phyloP scores from a whole-genome alignment of 1,140 invertebrate species.

The Globodera rostochiensis region DNA sequence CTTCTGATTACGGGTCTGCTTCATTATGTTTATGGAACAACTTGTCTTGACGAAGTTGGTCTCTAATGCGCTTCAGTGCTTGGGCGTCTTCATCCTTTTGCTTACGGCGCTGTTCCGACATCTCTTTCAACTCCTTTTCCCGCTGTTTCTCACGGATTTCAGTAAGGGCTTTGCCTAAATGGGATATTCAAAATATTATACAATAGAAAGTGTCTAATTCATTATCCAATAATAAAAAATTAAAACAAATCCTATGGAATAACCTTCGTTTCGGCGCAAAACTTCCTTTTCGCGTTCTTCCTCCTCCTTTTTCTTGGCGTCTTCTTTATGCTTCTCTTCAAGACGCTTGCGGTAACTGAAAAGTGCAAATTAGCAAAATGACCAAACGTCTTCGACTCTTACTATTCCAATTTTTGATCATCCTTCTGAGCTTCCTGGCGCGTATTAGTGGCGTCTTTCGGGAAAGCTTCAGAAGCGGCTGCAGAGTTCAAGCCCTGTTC shows the following conservation, averaged over 20 bases:
- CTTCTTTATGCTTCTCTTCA: slow-evolving; percentile 34
- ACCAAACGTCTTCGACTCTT: not conserved
- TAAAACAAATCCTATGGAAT: not conserved
- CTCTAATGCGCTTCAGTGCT: slow-evolving; percentile 34
- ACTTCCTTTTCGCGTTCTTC: slow-evolving; percentile 39
- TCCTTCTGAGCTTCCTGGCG: not conserved
- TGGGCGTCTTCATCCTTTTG: slow-evolving; percentile 38
- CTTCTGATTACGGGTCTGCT: too few relatives aligned
- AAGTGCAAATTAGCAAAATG: not conserved
- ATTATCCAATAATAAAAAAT: not conserved
- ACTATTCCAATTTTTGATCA: slow-evolving; percentile 30
- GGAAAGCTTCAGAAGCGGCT: not conserved
- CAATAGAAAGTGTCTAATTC: slow-evolving; percentile 9
- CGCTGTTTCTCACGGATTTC: slow-evolving; percentile 37
- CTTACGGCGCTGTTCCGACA: slow-evolving; percentile 31
- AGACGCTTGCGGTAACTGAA: slow-evolving; percentile 37
- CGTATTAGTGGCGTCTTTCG: not conserved
- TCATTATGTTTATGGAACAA: not conserved
- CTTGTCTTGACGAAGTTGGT: slow-evolving; percentile 39
- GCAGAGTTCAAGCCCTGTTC: slow-evolving; percentile 2
- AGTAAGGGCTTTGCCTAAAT: slow-evolving; percentile 34
- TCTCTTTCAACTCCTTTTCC: slow-evolving; percentile 36
- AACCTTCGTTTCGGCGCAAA: slow-evolving; percentile 34
- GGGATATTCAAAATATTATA: too few relatives aligned
- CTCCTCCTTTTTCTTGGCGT: slow-evolving; percentile 37